phyloP scores from a whole-genome alignment of 2,797 vertebrate species.

The Darevskia nairensis region DNA sequence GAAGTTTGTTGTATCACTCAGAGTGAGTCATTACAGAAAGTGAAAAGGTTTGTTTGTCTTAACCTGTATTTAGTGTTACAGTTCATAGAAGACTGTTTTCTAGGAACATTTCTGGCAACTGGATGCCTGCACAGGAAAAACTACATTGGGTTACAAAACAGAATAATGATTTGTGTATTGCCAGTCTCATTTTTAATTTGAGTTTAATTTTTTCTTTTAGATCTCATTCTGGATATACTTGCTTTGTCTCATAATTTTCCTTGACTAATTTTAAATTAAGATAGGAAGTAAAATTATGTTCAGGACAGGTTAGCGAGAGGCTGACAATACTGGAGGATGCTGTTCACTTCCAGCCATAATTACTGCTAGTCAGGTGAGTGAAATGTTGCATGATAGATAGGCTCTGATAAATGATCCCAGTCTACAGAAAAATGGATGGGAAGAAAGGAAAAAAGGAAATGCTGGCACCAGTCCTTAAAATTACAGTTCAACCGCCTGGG shows the following conservation, averaged over 20 bases:
- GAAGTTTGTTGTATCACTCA: background rate
- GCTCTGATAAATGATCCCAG: background rate
- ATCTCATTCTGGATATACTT: background rate
- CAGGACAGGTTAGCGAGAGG: background rate
- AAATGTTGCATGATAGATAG: background rate
- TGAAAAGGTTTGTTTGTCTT: background rate
- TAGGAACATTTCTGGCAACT: background rate
- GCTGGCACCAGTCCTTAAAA: too few species aligned
- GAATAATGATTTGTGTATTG: background rate
- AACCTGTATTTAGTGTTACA: background rate
- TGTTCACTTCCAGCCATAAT: background rate
- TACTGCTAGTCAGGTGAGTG: background rate
- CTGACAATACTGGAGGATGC: background rate
- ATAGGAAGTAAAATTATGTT: background rate
- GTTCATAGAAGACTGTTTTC: background rate
- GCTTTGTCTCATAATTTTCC: background rate
- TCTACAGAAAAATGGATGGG: too few species aligned
- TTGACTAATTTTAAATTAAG: background rate
- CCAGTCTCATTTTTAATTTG: background rate
- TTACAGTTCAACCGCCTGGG: too few species aligned
- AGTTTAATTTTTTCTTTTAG: background rate
- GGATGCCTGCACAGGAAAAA: background rate
- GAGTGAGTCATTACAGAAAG: background rate
- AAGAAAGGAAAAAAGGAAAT: too few species aligned
- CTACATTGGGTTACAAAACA: background rate